Percentiles rank a stretch among this genome's conserved stretches.
These are phyloP conservation scores for Agrotis exclamationis DNA, from an alignment of 2,888 invertebrate genomes.

Conservation along the genomic window DNA sequence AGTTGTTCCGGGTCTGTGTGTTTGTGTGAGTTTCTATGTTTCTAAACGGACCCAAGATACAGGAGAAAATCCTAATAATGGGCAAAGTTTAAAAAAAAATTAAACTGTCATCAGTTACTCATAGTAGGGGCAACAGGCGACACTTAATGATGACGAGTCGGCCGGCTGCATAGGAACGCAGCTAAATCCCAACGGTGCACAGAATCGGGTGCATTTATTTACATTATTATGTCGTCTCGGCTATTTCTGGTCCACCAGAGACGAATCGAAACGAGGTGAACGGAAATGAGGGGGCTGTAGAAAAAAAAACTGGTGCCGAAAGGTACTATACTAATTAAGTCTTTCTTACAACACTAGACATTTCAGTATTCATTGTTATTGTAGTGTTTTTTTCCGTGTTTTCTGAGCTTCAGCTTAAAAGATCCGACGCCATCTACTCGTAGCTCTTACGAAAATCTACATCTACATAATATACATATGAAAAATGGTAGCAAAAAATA, in stretches of 20 bases:
- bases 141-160: constrained; percentile 75
- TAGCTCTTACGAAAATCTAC: no score
- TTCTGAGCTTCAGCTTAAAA: neutral
- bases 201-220: constrained; percentile 82
- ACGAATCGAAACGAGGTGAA: constrained; percentile 57
- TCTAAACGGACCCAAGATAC: no score
- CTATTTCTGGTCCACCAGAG: constrained; percentile 78
- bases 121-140: constrained; percentile 70
- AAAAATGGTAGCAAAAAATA: no score
- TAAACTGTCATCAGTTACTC: constrained; percentile 21
- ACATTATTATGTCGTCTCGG: constrained; percentile 82
- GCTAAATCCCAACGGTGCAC: constrained; percentile 78
- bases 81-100: no score
- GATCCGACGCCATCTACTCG: no score
- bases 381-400: neutral
- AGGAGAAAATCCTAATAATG: no score
- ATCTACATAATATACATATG: no score
- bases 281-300: neutral
- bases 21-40: no score
- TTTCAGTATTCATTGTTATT: neutral
- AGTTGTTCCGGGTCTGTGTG: no score
- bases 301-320: neutral
- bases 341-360: neutral
- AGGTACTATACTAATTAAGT: no score
- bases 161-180: constrained; percentile 76